Evolutionary conservation across 2,113 vertebrate species (phyloP).

Genomic region (Perca flavescens): DNA sequence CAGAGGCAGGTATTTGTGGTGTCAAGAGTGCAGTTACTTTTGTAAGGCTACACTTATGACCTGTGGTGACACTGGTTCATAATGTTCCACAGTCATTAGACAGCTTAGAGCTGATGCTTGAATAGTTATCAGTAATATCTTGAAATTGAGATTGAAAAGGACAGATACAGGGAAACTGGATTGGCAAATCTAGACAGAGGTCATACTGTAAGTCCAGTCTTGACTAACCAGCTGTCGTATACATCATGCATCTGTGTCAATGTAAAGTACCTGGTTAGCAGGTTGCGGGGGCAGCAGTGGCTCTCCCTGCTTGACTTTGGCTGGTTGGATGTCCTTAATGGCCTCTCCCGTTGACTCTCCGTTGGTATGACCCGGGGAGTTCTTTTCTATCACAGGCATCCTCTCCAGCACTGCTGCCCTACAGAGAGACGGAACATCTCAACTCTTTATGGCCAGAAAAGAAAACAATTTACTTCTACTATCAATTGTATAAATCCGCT

Average conservation of each 20-base stretch:
- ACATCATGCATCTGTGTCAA: neutral
- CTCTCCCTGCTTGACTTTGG: conserved; percentile 51
- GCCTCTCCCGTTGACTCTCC: conserved; percentile 72
- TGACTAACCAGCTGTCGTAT: neutral
- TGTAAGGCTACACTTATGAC: neutral
- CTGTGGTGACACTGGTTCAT: neutral
- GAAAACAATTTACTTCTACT: neutral
- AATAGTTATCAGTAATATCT: neutral
- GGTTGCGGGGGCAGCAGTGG: conserved; percentile 44
- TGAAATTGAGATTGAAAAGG: neutral
- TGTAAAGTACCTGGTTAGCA: conserved; percentile 57
- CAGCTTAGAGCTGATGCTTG: neutral
- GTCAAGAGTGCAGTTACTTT: neutral
- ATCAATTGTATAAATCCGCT: neutral
- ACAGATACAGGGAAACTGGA: neutral
- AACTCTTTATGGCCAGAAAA: neutral
- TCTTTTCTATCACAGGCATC: conserved; percentile 89
- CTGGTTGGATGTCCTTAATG: conserved; percentile 57
- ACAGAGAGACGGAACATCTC: conserved; percentile 5
- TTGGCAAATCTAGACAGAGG: neutral
- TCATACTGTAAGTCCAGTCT: too few relatives aligned
- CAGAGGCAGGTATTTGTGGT: neutral
- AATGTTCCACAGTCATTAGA: neutral
- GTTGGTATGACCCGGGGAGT: conserved; percentile 75
- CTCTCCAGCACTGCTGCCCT: conserved; percentile 91